Conservation (phyloP, 1,140 invertebrate species). For the Ericerus pela region DNA sequence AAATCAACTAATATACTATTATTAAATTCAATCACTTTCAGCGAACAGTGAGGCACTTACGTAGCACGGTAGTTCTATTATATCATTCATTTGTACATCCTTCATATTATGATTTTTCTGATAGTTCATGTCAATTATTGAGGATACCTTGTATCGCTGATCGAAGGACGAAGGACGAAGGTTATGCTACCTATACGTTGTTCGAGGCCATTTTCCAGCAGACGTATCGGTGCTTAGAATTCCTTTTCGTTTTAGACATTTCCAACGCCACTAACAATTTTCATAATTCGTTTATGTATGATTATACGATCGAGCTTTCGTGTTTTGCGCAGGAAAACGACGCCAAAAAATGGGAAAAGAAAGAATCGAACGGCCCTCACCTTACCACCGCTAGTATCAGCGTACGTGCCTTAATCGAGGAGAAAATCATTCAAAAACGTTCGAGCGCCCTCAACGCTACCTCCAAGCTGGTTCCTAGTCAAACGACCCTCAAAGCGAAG, state of each 20-base stretch:
- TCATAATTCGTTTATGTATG: background rate
- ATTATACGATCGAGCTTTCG: background rate
- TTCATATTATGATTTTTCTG: too few species aligned
- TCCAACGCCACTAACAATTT: background rate
- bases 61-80: too few species aligned
- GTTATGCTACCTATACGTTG: too few species aligned
- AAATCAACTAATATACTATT: too few species aligned
- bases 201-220: background rate
- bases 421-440: constrained; percentile 77
- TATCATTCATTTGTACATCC: too few species aligned
- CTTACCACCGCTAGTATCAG: constrained; percentile 75
- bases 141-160: too few species aligned
- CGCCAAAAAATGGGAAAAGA: constrained; percentile 69
- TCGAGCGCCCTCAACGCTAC: constrained; percentile 24
- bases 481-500: background rate
- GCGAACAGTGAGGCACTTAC: too few species aligned
- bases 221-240: background rate
- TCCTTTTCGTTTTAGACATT: background rate
- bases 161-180: too few species aligned
- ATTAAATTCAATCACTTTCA: too few species aligned
- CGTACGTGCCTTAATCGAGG: constrained; percentile 72
- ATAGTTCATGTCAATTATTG: too few species aligned
- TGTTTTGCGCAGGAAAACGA: constrained; percentile 57
- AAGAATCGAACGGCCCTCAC: constrained; percentile 59
- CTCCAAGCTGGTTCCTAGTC: background rate